A percentile compares a stretch with the other conserved stretches of the same genome.
phyloP scores from a whole-genome alignment of 2,797 vertebrate species.

The Buceros bicornis region DNA sequence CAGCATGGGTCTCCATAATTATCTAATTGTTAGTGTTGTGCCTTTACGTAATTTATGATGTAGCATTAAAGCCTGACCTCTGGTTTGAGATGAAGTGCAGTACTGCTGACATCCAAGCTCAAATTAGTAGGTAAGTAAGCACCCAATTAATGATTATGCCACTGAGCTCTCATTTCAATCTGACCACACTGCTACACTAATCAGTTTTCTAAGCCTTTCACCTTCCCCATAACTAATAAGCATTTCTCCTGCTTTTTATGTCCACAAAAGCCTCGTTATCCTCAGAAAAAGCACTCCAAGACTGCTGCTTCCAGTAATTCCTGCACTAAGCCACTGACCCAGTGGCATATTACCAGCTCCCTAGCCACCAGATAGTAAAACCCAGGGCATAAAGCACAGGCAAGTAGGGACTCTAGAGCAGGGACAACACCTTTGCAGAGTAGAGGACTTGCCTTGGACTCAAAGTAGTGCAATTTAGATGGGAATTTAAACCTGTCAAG shows the following conservation, averaged over 20 bases:
- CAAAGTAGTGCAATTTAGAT: background rate
- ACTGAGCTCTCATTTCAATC: slow-evolving; percentile 81
- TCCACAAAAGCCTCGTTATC: slow-evolving; percentile 75
- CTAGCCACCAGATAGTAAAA: slow-evolving; percentile 19
- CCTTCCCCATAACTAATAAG: slow-evolving; percentile 82
- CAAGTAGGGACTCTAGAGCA: background rate
- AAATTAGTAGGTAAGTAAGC: slow-evolving; percentile 86
- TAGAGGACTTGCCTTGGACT: background rate
- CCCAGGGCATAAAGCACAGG: background rate
- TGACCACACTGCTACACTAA: slow-evolving; percentile 81
- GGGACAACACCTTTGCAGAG: background rate
- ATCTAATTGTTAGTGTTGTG: slow-evolving; percentile 95
- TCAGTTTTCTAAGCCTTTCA: slow-evolving; percentile 81
- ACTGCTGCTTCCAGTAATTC: slow-evolving; percentile 58
- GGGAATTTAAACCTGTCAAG: background rate
- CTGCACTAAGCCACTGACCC: slow-evolving; percentile 49
- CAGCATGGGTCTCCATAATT: slow-evolving; percentile 92
- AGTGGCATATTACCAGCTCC: slow-evolving; percentile 34
- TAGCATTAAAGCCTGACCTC: slow-evolving; percentile 92
- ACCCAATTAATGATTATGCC: slow-evolving; percentile 81
- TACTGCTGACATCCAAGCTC: slow-evolving; percentile 81
- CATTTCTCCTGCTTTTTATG: slow-evolving; percentile 77
- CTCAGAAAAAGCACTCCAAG: slow-evolving; percentile 73
- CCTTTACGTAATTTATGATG: slow-evolving; percentile 94
- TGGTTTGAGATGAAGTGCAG: slow-evolving; percentile 91